Base-by-base conservation (phyloP, 1,140 invertebrate genomes). In the Tetramorium alpestre region DNA sequence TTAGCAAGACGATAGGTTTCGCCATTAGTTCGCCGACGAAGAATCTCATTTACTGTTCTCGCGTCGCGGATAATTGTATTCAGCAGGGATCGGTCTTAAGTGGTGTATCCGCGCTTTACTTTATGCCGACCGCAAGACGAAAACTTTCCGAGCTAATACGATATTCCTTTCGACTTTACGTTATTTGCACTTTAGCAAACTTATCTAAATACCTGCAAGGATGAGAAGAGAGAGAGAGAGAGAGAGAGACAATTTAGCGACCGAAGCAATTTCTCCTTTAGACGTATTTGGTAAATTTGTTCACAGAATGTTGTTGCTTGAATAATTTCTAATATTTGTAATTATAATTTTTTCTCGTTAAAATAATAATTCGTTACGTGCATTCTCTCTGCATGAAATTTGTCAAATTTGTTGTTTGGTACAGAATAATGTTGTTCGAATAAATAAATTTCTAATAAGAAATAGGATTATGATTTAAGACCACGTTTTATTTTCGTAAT, bases 61-160 rank as follows among this genome's bases (percentile, higher is more conserved):
- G 62, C 25, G 41, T 41, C 33, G 69, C 75, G 87, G 88, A 90
- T 91, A 93, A 93, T 93, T 90, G 88, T 91, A 93, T 93, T 93
- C 92, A 93, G 81, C 76, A 85, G 54, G 54, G 89, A 89, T 91
- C 87, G 87, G 87, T 93, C 88, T 92, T 78, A 91, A 90, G 88
- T 84, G 69, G 69, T 86, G 77, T 88, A 44, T 65, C 56, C 86
- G 49, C 47, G 44, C 28, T 33, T 54, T 65, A 51, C 47, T 54
- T 58, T 28, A 33, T 44, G 41, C 1, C 84, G 1, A 13, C n/a
- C 33, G 60, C 33, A 72, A 86, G 87, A 91, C 91, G 87, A 85
- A 89, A 93, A 92, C 88, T 93, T 92, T 88, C 82, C 88, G 88
- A 87, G 41, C 88, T 92, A 92, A 92, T 91, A 92, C 89, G 64